A percentile compares a stretch with the other conserved stretches of the same genome.
Conservation (phyloP, 2,113 vertebrate genomes). For the Zosterops pallidus region DNA sequence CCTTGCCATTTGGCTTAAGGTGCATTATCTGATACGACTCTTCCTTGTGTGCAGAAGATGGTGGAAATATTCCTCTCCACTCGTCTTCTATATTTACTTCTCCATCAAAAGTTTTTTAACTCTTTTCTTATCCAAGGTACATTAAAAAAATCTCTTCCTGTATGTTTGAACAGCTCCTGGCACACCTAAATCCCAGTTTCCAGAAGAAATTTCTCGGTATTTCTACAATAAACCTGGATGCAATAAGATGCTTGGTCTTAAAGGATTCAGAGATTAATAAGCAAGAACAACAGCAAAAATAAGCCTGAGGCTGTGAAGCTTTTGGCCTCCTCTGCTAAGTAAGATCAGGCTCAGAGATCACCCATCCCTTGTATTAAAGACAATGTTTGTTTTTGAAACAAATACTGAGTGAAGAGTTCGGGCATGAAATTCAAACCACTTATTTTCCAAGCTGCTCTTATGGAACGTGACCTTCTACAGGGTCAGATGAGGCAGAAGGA, state of each 20-base stretch:
- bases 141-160: neutral
- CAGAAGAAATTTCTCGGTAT: neutral
- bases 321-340: neutral
- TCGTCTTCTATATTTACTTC: neutral
- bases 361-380: neutral
- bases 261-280: neutral
- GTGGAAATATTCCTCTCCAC: neutral
- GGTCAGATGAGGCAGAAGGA: neutral
- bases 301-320: neutral
- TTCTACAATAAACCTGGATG: neutral
- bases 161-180: neutral
- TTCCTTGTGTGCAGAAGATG: neutral
- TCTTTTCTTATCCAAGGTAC: neutral
- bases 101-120: neutral
- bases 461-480: neutral
- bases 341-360: neutral
- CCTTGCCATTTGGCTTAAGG: neutral
- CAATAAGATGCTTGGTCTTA: neutral
- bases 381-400: neutral
- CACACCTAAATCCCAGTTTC: neutral
- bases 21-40: neutral
- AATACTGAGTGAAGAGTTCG: neutral
- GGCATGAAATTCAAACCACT: neutral
- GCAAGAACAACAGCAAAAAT: neutral
- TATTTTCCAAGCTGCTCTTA: neutral